Conservation (phyloP, 1,140 invertebrate species). For the Drosophila nigromelanica region DNA sequence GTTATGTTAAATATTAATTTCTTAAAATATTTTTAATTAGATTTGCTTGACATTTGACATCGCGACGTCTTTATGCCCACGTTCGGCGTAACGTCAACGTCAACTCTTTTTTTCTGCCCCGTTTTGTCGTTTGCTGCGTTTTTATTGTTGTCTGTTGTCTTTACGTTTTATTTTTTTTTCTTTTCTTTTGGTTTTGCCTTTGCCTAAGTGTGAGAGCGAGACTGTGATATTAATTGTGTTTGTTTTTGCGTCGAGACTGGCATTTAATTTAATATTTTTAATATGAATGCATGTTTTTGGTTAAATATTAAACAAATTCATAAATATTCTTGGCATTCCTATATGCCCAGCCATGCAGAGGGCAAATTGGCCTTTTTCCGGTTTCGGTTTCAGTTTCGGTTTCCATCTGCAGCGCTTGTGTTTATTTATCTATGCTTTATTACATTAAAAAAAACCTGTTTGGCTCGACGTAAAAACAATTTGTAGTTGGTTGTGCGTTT, state of each 20-base stretch:
- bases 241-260: constrained; percentile 46
- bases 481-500: constrained; percentile 49
- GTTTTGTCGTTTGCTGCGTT: constrained; percentile 47
- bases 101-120: constrained; percentile 42
- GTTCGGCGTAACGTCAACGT: constrained; percentile 39
- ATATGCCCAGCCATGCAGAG: too few species aligned
- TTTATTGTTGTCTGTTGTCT: constrained; percentile 57
- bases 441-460: constrained; percentile 62
- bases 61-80: constrained; percentile 30
- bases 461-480: constrained; percentile 37
- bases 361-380: constrained; percentile 16
- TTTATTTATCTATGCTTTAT: constrained; percentile 31
- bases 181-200: constrained; percentile 51
- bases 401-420: constrained; percentile 6
- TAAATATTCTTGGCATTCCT: not conserved
- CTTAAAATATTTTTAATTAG: constrained; percentile 66
- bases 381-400: constrained; percentile 34
- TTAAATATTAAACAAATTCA: too few species aligned
- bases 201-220: constrained; percentile 15
- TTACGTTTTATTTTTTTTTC: constrained; percentile 25
- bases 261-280: constrained; percentile 50
- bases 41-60: constrained; percentile 45
- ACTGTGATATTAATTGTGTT: constrained; percentile 32
- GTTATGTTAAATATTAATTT: constrained; percentile 36
- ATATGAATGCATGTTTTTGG: constrained; percentile 24